Evolutionary conservation across 2,113 vertebrate genomes (phyloP), one percentile per base, ranked within the genome.

Genomic region (Mus spicilegus): DNA sequence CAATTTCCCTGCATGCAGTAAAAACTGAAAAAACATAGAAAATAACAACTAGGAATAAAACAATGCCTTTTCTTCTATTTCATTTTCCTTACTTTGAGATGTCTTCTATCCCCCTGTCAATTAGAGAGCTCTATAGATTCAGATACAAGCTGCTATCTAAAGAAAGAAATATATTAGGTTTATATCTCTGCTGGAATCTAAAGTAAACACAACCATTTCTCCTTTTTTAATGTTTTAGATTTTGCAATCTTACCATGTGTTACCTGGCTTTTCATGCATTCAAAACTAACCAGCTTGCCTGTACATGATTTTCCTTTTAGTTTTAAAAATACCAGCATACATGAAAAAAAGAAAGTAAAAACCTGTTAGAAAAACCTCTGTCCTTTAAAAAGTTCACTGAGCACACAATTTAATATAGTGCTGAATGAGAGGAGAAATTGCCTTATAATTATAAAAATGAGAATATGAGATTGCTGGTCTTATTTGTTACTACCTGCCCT

Each of bases 311-410:
- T 26, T 91, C 49, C 49, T 94, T 93, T 87, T 87, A 90, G 78
- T 63, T 65, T 95, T 75, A 76, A 72, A 97, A 93, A 87, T 91
- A 46, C 56, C 78, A 93, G 49, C 14, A 19, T 92, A 77, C 75
- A 56, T 93, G 65, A 92, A 70, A 90, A 81, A 97, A 11, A 65
- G 10, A 24, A n/a, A 46, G 2, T 54, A 93, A 96, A 86, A 92
- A n/a, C 24, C 28, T 94, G 24, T 90, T 90, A 58, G 76, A 89
- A 90, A 85, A 61, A 91, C 28, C 19, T 61, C 51, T 95, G 42
- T 96, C 72, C 77, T 97, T 97, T 89, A 80, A 36, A 96, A 96
- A 95, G 81, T 95, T 95, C 72, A 87, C 51, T 26, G 61, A 89
- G 85, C 30, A 49, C 39, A 33, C 36, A 90, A 67, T 42, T 80